Evolutionary conservation across 2,888 invertebrate genomes (phyloP).

Genomic region (Microctonus brassicae): DNA sequence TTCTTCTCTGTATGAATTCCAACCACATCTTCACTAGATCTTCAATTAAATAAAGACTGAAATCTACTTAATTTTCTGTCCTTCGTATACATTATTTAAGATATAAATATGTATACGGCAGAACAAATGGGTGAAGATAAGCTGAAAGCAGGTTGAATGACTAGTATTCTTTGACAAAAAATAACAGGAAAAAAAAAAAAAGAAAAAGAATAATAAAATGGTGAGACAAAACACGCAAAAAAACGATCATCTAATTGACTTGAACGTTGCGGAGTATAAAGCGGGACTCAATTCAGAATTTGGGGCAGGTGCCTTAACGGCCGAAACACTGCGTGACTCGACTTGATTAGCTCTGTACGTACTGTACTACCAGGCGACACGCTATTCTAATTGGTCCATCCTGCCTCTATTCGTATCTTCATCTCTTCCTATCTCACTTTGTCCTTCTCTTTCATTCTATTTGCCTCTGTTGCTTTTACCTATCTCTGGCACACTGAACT

Average conservation of each 20-base stretch:
- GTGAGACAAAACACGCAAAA: conserved; percentile 9
- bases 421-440: too few species aligned
- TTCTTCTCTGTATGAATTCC: not conserved
- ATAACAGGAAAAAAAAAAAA: conserved; percentile 23
- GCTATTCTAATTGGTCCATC: conserved; percentile 53
- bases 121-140: conserved; percentile 13
- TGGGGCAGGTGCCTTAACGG: conserved; percentile 43
- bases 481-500: conserved; percentile 19
- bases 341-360: conserved; percentile 49
- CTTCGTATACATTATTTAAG: conserved; percentile 7
- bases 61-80: conserved; percentile 28
- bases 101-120: not conserved
- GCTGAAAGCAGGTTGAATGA: not conserved
- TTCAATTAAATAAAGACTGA: conserved; percentile 22
- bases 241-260: conserved; percentile 4
- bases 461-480: not conserved
- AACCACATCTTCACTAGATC: not conserved
- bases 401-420: conserved; percentile 29
- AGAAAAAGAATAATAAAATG: conserved; percentile 1
- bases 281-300: conserved; percentile 36
- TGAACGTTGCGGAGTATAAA: conserved; percentile 12
- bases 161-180: not conserved
- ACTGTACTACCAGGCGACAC: conserved; percentile 37
- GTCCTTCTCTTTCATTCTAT: conserved; percentile 13
- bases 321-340: conserved; percentile 50